phyloP scores from a whole-genome alignment of 2,888 invertebrate species.

The Odontocerum albicorne region DNA sequence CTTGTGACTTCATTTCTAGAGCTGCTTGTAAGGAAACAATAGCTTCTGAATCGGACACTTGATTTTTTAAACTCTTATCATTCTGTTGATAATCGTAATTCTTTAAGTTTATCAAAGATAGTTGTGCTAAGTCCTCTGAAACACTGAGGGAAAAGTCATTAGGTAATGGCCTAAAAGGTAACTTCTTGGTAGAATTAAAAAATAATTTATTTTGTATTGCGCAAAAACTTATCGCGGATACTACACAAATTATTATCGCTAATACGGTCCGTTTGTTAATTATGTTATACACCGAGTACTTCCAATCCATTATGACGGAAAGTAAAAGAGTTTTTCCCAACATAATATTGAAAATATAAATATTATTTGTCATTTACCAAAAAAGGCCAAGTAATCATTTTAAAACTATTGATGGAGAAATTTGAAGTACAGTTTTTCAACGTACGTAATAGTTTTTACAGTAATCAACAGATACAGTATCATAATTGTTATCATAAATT shows the following conservation, averaged over 20 bases:
- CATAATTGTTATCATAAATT: too few relatives aligned
- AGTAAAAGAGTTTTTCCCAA: too few relatives aligned
- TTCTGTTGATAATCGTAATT: not conserved
- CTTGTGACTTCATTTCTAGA: constrained; percentile 77
- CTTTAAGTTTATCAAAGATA: constrained; percentile 4
- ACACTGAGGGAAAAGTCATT: constrained; percentile 17
- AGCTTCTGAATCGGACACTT: constrained; percentile 68
- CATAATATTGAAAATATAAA: too few relatives aligned
- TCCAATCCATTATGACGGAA: too few relatives aligned
- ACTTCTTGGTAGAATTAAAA: constrained; percentile 4
- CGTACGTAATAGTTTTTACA: too few relatives aligned
- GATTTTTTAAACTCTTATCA: constrained; percentile 8
- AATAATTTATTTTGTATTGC: constrained; percentile 8
- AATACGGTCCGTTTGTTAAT: constrained; percentile 13
- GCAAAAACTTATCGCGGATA: too few relatives aligned
- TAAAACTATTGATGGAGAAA: too few relatives aligned
- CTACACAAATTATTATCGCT: constrained; percentile 13
- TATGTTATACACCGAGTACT: too few relatives aligned
- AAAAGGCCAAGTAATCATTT: too few relatives aligned
- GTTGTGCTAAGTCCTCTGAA: constrained; percentile 13
- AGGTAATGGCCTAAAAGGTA: constrained; percentile 22
- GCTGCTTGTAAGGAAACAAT: constrained; percentile 84
- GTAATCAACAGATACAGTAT: too few relatives aligned
- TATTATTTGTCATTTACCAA: too few relatives aligned
- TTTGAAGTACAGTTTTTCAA: too few relatives aligned